Percentiles rank a stretch among this genome's conserved stretches.
phyloP scores from a whole-genome alignment of 2,888 invertebrate genomes.

The Physocephala rufipes region DNA sequence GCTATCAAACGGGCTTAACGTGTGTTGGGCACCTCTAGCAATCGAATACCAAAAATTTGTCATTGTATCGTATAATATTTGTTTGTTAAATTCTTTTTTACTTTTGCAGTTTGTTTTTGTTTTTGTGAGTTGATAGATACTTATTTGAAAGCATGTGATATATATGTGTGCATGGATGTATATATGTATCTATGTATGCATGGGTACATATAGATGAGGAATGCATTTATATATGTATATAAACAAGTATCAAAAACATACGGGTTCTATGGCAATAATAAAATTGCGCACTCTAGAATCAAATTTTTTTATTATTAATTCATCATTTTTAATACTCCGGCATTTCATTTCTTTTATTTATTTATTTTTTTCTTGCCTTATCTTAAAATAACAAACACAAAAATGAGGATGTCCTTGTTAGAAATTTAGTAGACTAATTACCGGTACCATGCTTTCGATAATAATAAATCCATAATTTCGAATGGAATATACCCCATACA shows the following conservation, averaged over 20 bases:
- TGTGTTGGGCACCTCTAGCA: not conserved
- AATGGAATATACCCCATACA: no score
- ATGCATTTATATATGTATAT: not conserved
- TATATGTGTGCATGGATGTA: not conserved
- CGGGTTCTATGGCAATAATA: not conserved
- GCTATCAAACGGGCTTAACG: not conserved
- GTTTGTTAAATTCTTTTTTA: not conserved
- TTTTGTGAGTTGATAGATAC: conserved; percentile 1
- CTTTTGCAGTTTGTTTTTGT: not conserved
- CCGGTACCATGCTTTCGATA: no score
- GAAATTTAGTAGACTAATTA: no score
- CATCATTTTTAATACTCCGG: not conserved
- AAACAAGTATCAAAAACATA: not conserved
- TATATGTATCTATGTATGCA: not conserved
- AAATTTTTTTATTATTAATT: not conserved
- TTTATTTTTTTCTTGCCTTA: not conserved
- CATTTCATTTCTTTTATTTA: not conserved
- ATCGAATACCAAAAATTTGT: not conserved
- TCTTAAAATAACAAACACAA: no score
- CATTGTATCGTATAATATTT: not conserved
- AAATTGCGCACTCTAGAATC: conserved; percentile 1
- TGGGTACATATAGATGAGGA: not conserved
- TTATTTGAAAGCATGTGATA: not conserved
- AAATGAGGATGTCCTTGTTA: no score
- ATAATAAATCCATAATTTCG: no score